Evolutionary conservation across 2,888 invertebrate genomes (phyloP).

Genomic region (Philonicus albiceps): DNA sequence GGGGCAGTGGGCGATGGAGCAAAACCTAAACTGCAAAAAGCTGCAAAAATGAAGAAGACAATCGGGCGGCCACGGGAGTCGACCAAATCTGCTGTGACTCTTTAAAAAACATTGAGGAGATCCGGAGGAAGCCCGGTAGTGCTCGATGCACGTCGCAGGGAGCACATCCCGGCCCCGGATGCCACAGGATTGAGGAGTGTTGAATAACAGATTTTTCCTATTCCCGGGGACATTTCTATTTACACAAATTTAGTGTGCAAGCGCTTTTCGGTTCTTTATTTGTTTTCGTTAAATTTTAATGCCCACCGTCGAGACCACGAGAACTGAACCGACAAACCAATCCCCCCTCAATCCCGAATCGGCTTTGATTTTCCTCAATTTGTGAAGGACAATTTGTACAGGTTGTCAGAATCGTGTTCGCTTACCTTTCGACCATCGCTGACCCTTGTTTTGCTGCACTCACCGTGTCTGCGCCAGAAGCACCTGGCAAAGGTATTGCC

Average conservation of each 20-base stretch:
- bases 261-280: conserved; percentile 12
- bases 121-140: not conserved
- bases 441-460: not conserved
- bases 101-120: not conserved
- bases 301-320: not conserved
- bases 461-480: not conserved
- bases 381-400: not conserved
- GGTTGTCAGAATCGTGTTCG: conserved; percentile 2
- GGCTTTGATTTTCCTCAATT: not conserved
- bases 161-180: not conserved
- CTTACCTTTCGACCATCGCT: conserved; percentile 7
- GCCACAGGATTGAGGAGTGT: conserved; percentile 14
- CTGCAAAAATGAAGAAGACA: not conserved
- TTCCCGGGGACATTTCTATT: conserved; percentile 16
- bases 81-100: not conserved
- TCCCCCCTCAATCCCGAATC: not conserved
- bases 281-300: conserved; percentile 33
- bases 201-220: conserved; percentile 29
- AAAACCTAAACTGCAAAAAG: not conserved
- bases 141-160: not conserved
- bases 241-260: conserved; percentile 34
- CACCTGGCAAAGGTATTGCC: not conserved
- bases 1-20: not conserved
- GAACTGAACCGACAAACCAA: not conserved
- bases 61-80: not conserved